Evolutionary conservation across 2,797 vertebrate species (phyloP).

Genomic region (Artibeus lituratus): DNA sequence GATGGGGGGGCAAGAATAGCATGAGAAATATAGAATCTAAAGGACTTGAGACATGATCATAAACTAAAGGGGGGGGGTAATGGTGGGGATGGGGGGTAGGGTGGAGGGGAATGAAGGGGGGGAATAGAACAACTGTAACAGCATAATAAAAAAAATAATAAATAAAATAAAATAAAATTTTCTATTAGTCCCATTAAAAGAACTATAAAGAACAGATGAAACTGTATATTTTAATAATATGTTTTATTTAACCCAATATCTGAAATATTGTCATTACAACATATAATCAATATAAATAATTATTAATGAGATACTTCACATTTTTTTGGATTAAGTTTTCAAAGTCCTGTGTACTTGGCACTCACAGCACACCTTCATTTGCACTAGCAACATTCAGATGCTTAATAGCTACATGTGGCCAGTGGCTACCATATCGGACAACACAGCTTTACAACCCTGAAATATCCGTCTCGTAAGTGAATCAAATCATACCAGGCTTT

Average conservation of each 20-base stretch:
- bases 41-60: too few species aligned
- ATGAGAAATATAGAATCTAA: too few species aligned
- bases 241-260: not conserved
- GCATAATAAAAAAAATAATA: too few species aligned
- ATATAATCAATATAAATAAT: not conserved
- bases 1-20: too few species aligned
- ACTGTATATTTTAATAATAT: not conserved
- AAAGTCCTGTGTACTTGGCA: not conserved
- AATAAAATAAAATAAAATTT: too few species aligned
- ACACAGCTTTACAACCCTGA: not conserved
- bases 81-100: too few species aligned
- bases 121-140: too few species aligned
- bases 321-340: not conserved
- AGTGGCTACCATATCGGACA: not conserved
- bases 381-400: too few species aligned
- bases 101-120: too few species aligned
- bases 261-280: not conserved
- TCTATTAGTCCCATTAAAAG: not conserved
- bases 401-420: not conserved
- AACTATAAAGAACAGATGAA: not conserved
- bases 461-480: not conserved
- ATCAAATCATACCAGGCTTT: not conserved
- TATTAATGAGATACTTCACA: not conserved
- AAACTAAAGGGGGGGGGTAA: too few species aligned
- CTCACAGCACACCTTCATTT: not conserved